Conservation (phyloP, 92 coral and sea anemone species). For the Meandrina meandrites region DNA sequence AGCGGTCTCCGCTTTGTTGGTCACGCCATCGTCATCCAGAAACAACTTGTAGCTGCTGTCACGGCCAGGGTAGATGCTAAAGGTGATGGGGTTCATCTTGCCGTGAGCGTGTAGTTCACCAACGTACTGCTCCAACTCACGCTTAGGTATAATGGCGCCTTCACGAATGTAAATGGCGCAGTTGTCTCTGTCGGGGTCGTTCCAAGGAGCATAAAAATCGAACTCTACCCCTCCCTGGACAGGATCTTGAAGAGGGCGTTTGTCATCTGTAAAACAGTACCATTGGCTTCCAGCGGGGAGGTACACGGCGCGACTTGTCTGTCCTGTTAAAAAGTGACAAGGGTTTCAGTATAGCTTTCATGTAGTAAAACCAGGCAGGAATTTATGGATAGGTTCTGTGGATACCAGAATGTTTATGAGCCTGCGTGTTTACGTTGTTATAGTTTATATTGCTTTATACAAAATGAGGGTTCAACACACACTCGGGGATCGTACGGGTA, state of each 20-base stretch:
- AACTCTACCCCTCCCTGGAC: constrained; percentile 79
- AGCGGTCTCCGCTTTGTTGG: constrained; percentile 57
- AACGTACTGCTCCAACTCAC: constrained; percentile 78
- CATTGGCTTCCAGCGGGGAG: constrained; percentile 75
- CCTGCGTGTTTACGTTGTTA: no score
- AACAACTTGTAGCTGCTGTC: constrained; percentile 53
- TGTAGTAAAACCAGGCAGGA: background rate
- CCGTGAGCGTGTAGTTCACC: constrained; percentile 77
- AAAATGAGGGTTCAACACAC: no score
- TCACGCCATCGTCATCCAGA: constrained; percentile 76
- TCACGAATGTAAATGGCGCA: constrained; percentile 77
- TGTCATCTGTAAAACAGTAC: constrained; percentile 73
- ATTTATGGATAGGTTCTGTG: background rate
- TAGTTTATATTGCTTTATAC: no score
- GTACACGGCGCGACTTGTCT: constrained; percentile 73
- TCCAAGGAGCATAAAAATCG: constrained; percentile 80
- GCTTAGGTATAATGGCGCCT: constrained; percentile 78
- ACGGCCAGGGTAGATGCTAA: constrained; percentile 78
- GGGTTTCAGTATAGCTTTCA: background rate
- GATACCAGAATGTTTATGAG: background rate
- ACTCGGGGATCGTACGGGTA: no score
- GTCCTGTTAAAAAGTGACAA: constrained; percentile 20
- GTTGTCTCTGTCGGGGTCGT: constrained; percentile 66
- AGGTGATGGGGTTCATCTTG: constrained; percentile 66
- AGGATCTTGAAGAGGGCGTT: constrained; percentile 52